phyloP scores from a whole-genome alignment of 2,113 vertebrate species.

The Capreolus pygargus region DNA sequence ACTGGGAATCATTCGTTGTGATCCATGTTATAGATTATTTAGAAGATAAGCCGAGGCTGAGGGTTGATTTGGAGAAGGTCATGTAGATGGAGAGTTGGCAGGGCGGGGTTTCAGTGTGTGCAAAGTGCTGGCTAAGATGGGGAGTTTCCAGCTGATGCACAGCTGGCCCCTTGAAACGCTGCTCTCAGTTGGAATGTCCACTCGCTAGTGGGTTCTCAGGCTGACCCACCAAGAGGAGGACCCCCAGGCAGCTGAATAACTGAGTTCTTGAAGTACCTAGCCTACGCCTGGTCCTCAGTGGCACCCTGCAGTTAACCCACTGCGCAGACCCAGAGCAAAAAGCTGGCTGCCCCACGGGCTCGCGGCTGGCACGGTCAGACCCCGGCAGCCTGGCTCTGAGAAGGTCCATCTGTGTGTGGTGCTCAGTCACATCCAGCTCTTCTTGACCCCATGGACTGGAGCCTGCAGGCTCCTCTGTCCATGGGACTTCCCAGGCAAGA shows the following conservation, averaged over 20 bases:
- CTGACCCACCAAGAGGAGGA: not conserved
- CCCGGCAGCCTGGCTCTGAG: not conserved
- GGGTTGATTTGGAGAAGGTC: not conserved
- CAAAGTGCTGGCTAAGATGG: not conserved
- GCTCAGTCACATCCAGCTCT: not conserved
- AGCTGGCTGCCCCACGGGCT: not conserved
- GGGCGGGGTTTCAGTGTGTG: not conserved
- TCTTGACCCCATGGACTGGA: not conserved
- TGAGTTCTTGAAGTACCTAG: not conserved
- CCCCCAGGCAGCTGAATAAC: not conserved
- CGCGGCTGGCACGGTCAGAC: rapidly evolving
- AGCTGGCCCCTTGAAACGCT: not conserved
- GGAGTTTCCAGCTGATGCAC: not conserved
- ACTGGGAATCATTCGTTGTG: not conserved
- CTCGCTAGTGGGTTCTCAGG: not conserved
- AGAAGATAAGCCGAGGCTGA: not conserved
- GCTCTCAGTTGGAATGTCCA: not conserved
- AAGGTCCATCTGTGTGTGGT: not conserved
- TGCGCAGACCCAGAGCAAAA: not conserved
- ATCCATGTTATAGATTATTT: not conserved
- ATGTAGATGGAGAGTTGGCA: rapidly evolving
- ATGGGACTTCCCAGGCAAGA: not conserved
- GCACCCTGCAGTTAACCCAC: too few relatives aligned
- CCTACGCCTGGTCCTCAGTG: not conserved
- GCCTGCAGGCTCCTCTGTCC: not conserved